Evolutionary conservation across 1,140 invertebrate species (phyloP).

Genomic region (Conus betulinus): DNA sequence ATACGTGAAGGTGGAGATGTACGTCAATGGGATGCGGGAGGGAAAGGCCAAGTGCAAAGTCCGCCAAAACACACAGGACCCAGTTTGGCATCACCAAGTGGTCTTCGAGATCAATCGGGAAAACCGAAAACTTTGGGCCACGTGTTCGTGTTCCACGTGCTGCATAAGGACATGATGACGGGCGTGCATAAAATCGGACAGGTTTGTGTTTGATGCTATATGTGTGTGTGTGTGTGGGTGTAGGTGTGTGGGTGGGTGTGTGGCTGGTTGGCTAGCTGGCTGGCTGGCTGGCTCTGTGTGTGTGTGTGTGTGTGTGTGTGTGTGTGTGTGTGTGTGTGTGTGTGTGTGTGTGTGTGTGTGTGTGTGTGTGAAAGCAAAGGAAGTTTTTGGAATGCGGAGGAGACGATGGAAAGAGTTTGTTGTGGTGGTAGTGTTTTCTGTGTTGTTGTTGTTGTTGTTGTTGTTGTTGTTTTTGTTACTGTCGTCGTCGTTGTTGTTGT

Average conservation of each 20-base stretch:
- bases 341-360: neutral
- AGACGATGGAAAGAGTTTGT: too few species aligned
- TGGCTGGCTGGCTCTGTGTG: neutral
- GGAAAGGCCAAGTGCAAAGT: conserved; percentile 71
- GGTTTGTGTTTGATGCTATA: conserved; percentile 41
- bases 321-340: neutral
- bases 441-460: too few species aligned
- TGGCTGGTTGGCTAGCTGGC: neutral
- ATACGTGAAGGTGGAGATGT: conserved; percentile 73
- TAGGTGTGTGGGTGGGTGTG: neutral
- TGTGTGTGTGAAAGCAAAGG: neutral
- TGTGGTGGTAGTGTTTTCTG: too few species aligned
- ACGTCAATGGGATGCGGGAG: conserved; percentile 69
- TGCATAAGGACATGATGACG: conserved; percentile 73
- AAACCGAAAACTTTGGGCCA: conserved; percentile 72
- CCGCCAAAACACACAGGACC: conserved; percentile 70
- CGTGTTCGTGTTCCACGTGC: conserved; percentile 69
- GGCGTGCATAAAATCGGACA: conserved; percentile 71
- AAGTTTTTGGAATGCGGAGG: too few species aligned
- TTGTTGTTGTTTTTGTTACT: too few species aligned
- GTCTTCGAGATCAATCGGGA: conserved; percentile 72
- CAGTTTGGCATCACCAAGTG: conserved; percentile 70
- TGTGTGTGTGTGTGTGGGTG: too few species aligned
- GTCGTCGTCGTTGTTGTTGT: too few species aligned
- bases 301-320: neutral